A percentile compares a stretch with the other conserved stretches of the same genome.
Evolutionary conservation across 1,140 invertebrate genomes (phyloP).

Genomic region (Drosophila bifasciata): DNA sequence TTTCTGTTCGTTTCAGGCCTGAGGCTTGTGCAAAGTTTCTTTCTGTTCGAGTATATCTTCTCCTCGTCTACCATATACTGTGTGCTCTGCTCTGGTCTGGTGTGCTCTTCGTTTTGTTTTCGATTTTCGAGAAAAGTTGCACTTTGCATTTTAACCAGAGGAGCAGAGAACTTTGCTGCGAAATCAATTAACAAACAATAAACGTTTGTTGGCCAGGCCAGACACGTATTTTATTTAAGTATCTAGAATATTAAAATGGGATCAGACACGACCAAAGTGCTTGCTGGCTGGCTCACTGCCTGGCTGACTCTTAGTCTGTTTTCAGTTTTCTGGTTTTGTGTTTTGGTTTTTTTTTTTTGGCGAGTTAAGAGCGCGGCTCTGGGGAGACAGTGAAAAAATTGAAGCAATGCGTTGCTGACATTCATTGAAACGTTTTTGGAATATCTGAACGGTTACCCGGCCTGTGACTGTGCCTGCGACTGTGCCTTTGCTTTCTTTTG

Average conservation of each 20-base stretch:
- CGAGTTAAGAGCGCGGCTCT: background rate
- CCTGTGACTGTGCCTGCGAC: constrained; percentile 11
- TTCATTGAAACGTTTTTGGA: constrained; percentile 81
- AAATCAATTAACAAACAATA: constrained; percentile 84
- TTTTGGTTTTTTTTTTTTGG: constrained; percentile 12
- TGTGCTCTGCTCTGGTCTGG: constrained; percentile 9
- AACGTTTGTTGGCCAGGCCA: constrained; percentile 81
- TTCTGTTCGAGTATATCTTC: no score
- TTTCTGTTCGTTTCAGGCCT: no score
- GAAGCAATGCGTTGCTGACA: constrained; percentile 78
- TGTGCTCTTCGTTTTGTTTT: constrained; percentile 10
- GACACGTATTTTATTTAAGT: constrained; percentile 83
- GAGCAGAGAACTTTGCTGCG: constrained; percentile 59
- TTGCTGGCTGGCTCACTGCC: no score
- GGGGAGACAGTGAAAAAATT: constrained; percentile 59
- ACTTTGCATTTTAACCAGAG: constrained; percentile 81
- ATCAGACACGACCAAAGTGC: constrained; percentile 72
- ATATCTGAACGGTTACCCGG: constrained; percentile 64
- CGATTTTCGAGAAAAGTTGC: constrained; percentile 49
- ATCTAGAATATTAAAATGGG: constrained; percentile 84
- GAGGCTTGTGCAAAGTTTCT: constrained; percentile 36
- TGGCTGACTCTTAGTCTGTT: no score
- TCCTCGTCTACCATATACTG: no score
- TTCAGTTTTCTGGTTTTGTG: constrained; percentile 1
- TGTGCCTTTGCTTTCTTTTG: constrained; percentile 71